Percentiles rank a stretch among this genome's conserved stretches.
These are phyloP conservation scores for Siniperca obscura DNA, from an alignment of 2,797 vertebrate species.

Conservation along the genomic window DNA sequence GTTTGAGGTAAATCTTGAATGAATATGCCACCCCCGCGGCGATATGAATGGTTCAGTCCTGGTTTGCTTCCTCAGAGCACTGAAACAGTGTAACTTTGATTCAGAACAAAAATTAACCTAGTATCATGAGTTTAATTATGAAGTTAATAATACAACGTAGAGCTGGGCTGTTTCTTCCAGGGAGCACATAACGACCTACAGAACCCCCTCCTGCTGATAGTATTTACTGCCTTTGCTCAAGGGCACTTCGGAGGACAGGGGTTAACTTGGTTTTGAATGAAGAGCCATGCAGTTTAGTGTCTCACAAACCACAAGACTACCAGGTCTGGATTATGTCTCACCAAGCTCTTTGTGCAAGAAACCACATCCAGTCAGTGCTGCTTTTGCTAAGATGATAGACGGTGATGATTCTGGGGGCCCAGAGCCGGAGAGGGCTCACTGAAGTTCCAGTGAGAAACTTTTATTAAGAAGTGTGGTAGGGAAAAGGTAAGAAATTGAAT, in stretches of 20 bases:
- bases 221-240: not conserved
- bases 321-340: not conserved
- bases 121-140: not conserved
- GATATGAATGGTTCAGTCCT: conserved; percentile 75
- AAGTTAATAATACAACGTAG: not conserved
- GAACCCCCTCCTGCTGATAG: not conserved
- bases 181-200: not conserved
- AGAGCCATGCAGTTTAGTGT: not conserved
- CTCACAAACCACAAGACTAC: not conserved
- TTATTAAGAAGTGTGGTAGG: not conserved
- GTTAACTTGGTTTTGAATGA: not conserved
- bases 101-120: conserved; percentile 25
- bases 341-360: not conserved
- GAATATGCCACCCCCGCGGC: conserved; percentile 62
- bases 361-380: not conserved
- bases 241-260: not conserved
- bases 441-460: not conserved
- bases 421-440: not conserved
- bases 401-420: not conserved
- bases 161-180: not conserved
- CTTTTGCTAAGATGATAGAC: not conserved
- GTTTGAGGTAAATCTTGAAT: conserved; percentile 57
- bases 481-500: not conserved
- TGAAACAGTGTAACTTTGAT: conserved; percentile 67
- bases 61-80: conserved; percentile 49